Percentiles rank a stretch among this genome's conserved stretches.
These are phyloP conservation scores for Mycetomoellerius zeteki DNA, from an alignment of 1,140 invertebrate genomes.

Conservation along the genomic window DNA sequence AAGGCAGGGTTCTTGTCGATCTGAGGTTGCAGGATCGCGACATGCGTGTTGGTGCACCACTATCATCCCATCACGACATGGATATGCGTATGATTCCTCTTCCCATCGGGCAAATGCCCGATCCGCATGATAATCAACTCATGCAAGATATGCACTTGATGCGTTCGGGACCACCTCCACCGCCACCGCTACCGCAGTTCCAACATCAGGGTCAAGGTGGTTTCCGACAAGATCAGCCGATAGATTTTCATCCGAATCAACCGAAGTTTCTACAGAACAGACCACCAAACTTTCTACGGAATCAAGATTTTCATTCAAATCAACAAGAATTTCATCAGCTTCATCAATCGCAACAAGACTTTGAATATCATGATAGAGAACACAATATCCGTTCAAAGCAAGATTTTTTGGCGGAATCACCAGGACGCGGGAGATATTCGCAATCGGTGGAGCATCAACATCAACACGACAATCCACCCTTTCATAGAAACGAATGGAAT, in stretches of 20 bases:
- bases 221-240: constrained; percentile 77
- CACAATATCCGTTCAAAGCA: constrained; percentile 72
- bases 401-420: constrained; percentile 77
- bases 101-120: constrained; percentile 70
- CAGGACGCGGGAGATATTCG: constrained; percentile 76
- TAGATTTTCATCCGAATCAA: constrained; percentile 78
- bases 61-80: constrained; percentile 80
- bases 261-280: constrained; percentile 80
- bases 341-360: constrained; percentile 73
- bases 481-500: constrained; percentile 79
- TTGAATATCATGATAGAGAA: constrained; percentile 81
- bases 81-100: constrained; percentile 85
- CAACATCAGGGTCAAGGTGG: constrained; percentile 78
- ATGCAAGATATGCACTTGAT: constrained; percentile 72
- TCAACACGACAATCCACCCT: constrained; percentile 75
- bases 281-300: constrained; percentile 74
- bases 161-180: constrained; percentile 77
- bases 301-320: constrained; percentile 75
- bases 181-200: constrained; percentile 78
- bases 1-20: constrained; percentile 83
- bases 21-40: constrained; percentile 84
- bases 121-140: constrained; percentile 65
- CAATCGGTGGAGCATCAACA: constrained; percentile 77
- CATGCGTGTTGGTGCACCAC: constrained; percentile 74
- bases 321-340: constrained; percentile 77